Evolutionary conservation across 2,113 vertebrate species (phyloP), one percentile per base, ranked within the genome.

Genomic region (Prionailurus viverrinus): DNA sequence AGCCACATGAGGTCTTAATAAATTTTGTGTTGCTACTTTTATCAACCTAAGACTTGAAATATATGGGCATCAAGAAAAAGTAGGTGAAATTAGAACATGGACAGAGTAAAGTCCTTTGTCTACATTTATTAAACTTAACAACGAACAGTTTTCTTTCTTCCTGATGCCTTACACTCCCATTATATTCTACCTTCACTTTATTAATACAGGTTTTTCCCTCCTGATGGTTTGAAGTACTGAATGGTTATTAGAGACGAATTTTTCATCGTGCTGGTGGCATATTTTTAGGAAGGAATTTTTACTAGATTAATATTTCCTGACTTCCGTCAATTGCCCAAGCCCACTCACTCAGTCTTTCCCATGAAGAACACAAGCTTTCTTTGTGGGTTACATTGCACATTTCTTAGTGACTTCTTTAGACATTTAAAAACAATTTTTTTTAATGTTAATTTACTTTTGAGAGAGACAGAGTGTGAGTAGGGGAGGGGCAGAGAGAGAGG

Each of bases 141-240:
- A 66, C 11, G 13, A 58, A 93, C 5, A 19, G 9, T 27, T 29
- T 79, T 45, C 10, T 68, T 76, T 73, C 7, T 53, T 73, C 63
- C 39, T 31, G 45, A 5, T 16, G n/a, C 7, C 36, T 53, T 27
- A 53, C 16, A 31, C 23, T 12, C n/a, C 21, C 45, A 83, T 61
- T 92, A 63, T 73, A 86, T 91, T 90, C 61, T 94, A 5, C 39
- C 68, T 39, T 95, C 12, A 45, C 10, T 93, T 93, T 94, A 90
- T n/a, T 51, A 61, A 61, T 23, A 73, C 16, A 90, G 45, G 21
- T 39, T 61, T 63, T 51, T 61, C 83, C 36, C 10, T 73, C 31
- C 23, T 68, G 25, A 29, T 78, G 10, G 13, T 29, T 48, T 86
- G 13, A 91, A 27, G 48, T 12, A 16, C 45, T 88, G n/a, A 95